Base-by-base conservation (phyloP, 2,113 vertebrate genomes). In the Balaeniceps rex region DNA sequence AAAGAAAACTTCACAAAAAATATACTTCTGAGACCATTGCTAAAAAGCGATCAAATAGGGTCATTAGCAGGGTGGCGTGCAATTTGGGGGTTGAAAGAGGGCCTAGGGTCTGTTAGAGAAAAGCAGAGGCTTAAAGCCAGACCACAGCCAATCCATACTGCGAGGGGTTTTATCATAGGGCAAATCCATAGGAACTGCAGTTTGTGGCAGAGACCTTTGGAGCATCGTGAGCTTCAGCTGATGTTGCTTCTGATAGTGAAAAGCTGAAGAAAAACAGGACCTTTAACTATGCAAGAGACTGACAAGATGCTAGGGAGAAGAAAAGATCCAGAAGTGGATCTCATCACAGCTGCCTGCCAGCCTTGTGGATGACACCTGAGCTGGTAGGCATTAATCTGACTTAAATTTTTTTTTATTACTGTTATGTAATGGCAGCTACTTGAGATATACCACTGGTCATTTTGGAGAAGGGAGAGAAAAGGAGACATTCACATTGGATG, bases 401-500 rank as follows among this genome's bases (percentile, higher is more conserved):
- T 29, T 54, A 25, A n/a, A 34, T 14, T 28, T 58, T 31, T 25
- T 3, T 60, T 55, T 36, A 14, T 57, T 54, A 25, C 9, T 38
- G n/a, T 25, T 42, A 13, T 2, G 9, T 29, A 14, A 9, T 26
- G 40, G 26, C 36, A 87, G 38, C 23, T 54, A 18, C 34, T 17
- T 42, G 16, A 58, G 16, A 46, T 49, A 33, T 3, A 15, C 18
- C 47, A 0, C 6, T 7, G 55, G 4, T 9, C 9, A 1, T 36
- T 34, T 22, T 19, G 25, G 29, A 38, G 66, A 11, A 46, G 51
- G 74, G 34, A 66, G 38, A 38, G 23, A 3, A 40, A 40, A 34
- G 31, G 13, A 63, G 34, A 21, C 3, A 1, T 3, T 61, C 34
- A 24, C 23, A 2, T 0, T 23, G 52, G 24, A 3, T 52, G 69